A percentile compares a stretch with the other conserved stretches of the same genome.
Conservation (phyloP, 2,113 vertebrate genomes). For the Alosa alosa region DNA sequence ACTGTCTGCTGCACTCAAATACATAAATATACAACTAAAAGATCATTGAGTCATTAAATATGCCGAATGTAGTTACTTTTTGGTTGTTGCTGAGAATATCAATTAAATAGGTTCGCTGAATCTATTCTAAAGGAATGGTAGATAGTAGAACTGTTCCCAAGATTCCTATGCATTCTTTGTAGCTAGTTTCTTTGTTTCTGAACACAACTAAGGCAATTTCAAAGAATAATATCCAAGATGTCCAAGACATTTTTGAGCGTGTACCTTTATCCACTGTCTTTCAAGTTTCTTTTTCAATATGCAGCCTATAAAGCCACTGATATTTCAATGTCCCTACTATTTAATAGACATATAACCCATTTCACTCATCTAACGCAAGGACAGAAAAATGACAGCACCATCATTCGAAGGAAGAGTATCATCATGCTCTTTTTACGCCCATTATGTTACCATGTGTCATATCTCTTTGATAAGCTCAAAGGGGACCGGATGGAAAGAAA, state of each 20-base stretch:
- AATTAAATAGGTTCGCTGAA: no score
- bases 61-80: neutral
- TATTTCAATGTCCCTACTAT: neutral
- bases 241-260: neutral
- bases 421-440: neutral
- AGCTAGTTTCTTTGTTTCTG: neutral
- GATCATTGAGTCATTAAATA: neutral
- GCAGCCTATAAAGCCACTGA: neutral
- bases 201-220: neutral
- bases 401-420: neutral
- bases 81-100: neutral
- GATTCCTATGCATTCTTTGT: no score
- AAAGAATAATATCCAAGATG: neutral
- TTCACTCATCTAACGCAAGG: neutral
- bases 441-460: neutral
- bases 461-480: neutral
- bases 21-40: neutral
- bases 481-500: neutral
- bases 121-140: no score
- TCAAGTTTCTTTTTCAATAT: neutral
- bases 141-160: no score
- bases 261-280: neutral
- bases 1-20: neutral
- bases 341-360: neutral
- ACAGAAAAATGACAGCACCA: neutral